Percentiles rank a stretch among this genome's conserved stretches.
Conservation (phyloP, 2,113 vertebrate species). For the Tragelaphus imberbis region DNA sequence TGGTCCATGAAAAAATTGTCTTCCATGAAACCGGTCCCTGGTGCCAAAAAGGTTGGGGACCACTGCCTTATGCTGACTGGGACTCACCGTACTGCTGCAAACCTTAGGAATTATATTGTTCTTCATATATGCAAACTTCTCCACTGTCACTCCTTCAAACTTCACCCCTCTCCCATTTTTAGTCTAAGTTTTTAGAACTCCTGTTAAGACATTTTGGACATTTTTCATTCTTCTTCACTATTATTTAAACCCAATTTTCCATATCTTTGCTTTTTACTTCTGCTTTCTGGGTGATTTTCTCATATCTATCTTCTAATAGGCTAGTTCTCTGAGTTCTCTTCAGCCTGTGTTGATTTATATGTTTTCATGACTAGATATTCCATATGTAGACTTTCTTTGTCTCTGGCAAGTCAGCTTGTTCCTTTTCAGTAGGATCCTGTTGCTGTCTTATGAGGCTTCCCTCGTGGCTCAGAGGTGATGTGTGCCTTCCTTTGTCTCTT, state of each 20-base stretch:
- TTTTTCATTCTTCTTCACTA: neutral
- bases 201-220: neutral
- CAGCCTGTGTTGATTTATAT: neutral
- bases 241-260: neutral
- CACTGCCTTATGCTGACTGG: neutral
- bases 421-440: neutral
- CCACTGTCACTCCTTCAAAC: neutral
- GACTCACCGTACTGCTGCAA: neutral
- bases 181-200: neutral
- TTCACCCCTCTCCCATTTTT: neutral
- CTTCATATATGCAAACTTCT: neutral
- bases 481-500: neutral
- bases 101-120: neutral
- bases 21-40: neutral
- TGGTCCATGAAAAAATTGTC: neutral
- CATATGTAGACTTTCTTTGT: neutral
- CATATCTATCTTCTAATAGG: neutral
- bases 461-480: too few species aligned
- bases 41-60: neutral
- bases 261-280: neutral
- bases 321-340: neutral
- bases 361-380: neutral
- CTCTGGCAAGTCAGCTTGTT: neutral
- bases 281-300: neutral
- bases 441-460: neutral